Evolutionary conservation across 2,888 invertebrate genomes (phyloP).

Genomic region (Furcula furcula): DNA sequence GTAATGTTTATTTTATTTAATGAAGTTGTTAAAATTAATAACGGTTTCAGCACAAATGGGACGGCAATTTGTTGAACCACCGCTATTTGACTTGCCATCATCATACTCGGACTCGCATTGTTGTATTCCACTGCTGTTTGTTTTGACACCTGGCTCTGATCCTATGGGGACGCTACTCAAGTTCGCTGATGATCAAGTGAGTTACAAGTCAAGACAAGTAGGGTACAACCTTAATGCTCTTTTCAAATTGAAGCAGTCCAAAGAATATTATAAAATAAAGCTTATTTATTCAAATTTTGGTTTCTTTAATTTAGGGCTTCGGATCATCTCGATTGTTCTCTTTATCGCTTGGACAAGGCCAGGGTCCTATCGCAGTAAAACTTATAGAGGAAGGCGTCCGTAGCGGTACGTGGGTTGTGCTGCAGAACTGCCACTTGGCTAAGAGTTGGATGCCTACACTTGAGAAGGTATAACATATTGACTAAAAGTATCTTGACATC

Average conservation of each 20-base stretch:
- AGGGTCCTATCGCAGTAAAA: constrained; percentile 93
- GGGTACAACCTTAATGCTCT: too few species aligned
- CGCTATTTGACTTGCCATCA: constrained; percentile 92
- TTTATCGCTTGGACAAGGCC: constrained; percentile 95
- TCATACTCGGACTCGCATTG: constrained; percentile 93
- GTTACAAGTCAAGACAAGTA: too few species aligned
- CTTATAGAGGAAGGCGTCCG: constrained; percentile 92
- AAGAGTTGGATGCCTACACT: constrained; percentile 96
- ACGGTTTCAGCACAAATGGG: constrained; percentile 85
- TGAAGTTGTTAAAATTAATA: not conserved
- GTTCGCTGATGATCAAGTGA: constrained; percentile 93
- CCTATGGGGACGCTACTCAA: constrained; percentile 94
- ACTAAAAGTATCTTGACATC: too few species aligned
- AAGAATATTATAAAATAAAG: too few species aligned
- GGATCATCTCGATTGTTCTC: constrained; percentile 89
- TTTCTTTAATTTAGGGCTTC: constrained; percentile 80
- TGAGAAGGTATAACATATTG: constrained; percentile 85
- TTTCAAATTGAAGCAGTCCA: too few species aligned
- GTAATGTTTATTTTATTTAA: not conserved
- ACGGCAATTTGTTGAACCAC: constrained; percentile 91
- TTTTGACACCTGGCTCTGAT: constrained; percentile 96
- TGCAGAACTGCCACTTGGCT: constrained; percentile 98
- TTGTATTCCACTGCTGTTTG: constrained; percentile 94
- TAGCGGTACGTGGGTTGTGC: constrained; percentile 94
- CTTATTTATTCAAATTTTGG: not conserved